Evolutionary conservation across 2,797 vertebrate species (phyloP), one percentile per base, ranked within the genome.

Genomic region (Dendrocincla fuliginosa): DNA sequence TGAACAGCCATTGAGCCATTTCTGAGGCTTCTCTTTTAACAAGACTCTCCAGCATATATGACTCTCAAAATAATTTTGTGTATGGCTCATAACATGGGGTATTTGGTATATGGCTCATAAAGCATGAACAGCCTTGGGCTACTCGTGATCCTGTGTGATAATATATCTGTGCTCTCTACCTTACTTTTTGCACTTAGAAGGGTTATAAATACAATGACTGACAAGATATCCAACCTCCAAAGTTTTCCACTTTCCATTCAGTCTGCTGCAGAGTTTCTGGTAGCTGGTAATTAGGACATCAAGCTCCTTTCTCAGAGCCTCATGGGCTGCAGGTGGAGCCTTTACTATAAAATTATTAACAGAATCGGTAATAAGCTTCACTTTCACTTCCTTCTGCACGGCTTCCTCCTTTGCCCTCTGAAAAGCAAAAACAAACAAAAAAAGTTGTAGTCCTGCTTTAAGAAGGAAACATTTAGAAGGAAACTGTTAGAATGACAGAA

Each of bases 341-440:
- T 99, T 99, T 93, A 98, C 98, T 91, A 99, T 99, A 94, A 99
- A 99, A 92, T 97, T 99, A 96, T 98, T 99, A 77, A 99, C 99
- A 0, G 98, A 99, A 90, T 99, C 99, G 1, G 98, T 99, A 88
- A 99, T 98, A 63, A 99, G 98, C 84, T 99, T 99, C 89, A 99
- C 99, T 98, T 99, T 99, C 16, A 98, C 97, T 97, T 99, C 99
- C 95, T 99, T 99, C 92, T 99, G 99, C 86, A 98, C 97, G 53
- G 99, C 98, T 94, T 99, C 99, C 68, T 99, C 99, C 96, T 99
- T 99, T 73, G 99, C 99, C 96, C 99, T 98, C 99, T 99, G 97
- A 7, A 88, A 91, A 81, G 53, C 3, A 41, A 27, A 46, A 32
- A 53, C 52, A 53, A 53, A 53, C 52, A 53, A 55, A 52, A 28